phyloP scores from a whole-genome alignment of 2,888 invertebrate genomes.

The Villa cingulata region DNA sequence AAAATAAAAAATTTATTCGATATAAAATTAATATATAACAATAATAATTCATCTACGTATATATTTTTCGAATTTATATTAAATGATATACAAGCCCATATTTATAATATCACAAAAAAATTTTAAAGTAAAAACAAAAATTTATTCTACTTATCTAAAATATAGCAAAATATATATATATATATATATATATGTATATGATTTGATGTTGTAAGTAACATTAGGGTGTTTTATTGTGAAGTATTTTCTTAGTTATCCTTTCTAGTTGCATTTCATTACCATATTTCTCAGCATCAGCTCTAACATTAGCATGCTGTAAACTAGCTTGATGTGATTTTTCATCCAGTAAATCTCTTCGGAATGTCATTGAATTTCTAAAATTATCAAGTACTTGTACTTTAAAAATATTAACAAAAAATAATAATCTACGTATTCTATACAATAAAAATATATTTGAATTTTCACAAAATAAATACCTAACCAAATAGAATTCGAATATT shows the following conservation, averaged over 20 bases:
- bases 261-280: conserved; percentile 43
- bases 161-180: no score
- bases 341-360: conserved; percentile 37
- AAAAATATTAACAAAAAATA: neutral
- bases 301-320: conserved; percentile 39
- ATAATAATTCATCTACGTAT: no score
- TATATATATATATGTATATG: no score
- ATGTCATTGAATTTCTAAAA: conserved; percentile 42
- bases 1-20: no score
- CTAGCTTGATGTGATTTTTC: conserved; percentile 39
- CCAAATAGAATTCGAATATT: conserved; percentile 44
- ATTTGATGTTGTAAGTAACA: no score
- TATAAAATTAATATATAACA: no score
- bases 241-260: conserved; percentile 25
- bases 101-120: no score
- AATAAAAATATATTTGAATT: neutral
- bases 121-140: no score
- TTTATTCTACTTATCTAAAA: no score
- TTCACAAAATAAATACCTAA: conserved; percentile 38
- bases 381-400: neutral
- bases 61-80: no score
- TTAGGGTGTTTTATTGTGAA: no score
- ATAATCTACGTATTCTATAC: neutral
- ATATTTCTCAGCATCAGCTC: conserved; percentile 40
- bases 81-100: no score